These are phyloP conservation scores for Berghia stephanieae DNA, from an alignment of 1,140 invertebrate species.

Conservation along the genomic window DNA sequence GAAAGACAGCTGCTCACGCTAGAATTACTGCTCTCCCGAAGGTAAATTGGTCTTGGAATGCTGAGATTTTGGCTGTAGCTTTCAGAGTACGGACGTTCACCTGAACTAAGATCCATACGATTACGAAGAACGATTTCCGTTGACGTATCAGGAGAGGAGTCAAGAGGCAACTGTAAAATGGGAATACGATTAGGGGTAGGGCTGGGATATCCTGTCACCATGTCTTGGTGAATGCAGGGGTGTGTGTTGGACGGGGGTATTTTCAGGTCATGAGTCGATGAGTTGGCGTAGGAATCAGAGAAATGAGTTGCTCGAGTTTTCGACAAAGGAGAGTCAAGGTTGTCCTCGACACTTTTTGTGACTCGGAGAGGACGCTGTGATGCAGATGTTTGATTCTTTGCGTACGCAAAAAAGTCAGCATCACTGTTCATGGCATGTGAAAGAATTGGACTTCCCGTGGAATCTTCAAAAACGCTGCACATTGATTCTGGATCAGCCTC, in stretches of 20 bases:
- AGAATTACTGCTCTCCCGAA: slow-evolving; percentile 46
- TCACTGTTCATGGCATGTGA: slow-evolving; percentile 51
- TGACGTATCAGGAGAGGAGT: slow-evolving; percentile 34
- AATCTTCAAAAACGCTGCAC: slow-evolving; percentile 51
- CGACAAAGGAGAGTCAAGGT: slow-evolving; percentile 14
- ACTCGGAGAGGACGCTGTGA: slow-evolving; percentile 38
- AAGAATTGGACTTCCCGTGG: slow-evolving; percentile 42
- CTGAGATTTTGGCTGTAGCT: slow-evolving; percentile 40
- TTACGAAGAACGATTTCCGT: slow-evolving; percentile 39
- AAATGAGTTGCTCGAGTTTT: slow-evolving; percentile 23
- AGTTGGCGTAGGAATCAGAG: slow-evolving; percentile 23
- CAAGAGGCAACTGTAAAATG: slow-evolving; percentile 38
- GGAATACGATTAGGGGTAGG: slow-evolving; percentile 24
- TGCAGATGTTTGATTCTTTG: slow-evolving; percentile 25
- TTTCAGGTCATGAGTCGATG: slow-evolving; percentile 28
- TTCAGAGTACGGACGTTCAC: slow-evolving; percentile 42
- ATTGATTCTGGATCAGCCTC: slow-evolving; percentile 57
- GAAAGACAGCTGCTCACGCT: slow-evolving; percentile 42
- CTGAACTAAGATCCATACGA: slow-evolving; percentile 20
- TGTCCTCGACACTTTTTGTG: slow-evolving; percentile 45
- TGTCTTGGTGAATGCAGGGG: neutral
- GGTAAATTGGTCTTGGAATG: slow-evolving; percentile 50
- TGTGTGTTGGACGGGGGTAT: slow-evolving; percentile 9
- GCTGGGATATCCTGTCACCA: neutral
- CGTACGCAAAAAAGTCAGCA: slow-evolving; percentile 33